Evolutionary conservation across 1,140 invertebrate species (phyloP).

Genomic region (Pemphigus obesinymphae): DNA sequence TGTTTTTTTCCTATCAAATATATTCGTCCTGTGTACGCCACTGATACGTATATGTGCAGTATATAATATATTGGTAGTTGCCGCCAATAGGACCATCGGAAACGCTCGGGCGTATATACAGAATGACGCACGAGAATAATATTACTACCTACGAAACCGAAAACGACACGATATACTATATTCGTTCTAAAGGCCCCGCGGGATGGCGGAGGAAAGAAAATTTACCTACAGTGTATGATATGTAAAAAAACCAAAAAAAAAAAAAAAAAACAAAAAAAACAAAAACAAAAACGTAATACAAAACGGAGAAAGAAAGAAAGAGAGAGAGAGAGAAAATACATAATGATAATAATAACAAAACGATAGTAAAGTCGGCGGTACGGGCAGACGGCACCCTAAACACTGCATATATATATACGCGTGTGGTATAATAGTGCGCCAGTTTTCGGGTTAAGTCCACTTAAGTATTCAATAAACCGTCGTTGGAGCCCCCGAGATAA

Average conservation of each 20-base stretch:
- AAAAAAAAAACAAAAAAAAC: background rate
- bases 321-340: no score
- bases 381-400: background rate
- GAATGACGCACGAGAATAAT: background rate
- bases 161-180: background rate
- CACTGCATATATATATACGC: background rate
- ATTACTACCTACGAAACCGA: background rate
- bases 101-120: background rate
- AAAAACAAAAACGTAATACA: no score
- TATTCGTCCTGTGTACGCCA: no score
- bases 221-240: background rate
- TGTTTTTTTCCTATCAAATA: no score
- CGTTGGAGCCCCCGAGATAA: slow-evolving; percentile 7
- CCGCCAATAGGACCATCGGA: background rate
- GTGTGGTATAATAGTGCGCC: background rate
- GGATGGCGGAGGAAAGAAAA: background rate
- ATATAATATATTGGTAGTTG: background rate
- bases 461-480: slow-evolving; percentile 34
- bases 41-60: background rate
- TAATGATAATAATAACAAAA: background rate
- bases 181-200: background rate
- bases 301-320: no score
- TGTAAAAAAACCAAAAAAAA: background rate
- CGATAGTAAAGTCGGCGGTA: slow-evolving; percentile 3
- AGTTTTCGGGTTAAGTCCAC: slow-evolving; percentile 2